A percentile compares a stretch with the other conserved stretches of the same genome.
Evolutionary conservation across 2,797 vertebrate species (phyloP).

Genomic region (Sebastes matsubarae): DNA sequence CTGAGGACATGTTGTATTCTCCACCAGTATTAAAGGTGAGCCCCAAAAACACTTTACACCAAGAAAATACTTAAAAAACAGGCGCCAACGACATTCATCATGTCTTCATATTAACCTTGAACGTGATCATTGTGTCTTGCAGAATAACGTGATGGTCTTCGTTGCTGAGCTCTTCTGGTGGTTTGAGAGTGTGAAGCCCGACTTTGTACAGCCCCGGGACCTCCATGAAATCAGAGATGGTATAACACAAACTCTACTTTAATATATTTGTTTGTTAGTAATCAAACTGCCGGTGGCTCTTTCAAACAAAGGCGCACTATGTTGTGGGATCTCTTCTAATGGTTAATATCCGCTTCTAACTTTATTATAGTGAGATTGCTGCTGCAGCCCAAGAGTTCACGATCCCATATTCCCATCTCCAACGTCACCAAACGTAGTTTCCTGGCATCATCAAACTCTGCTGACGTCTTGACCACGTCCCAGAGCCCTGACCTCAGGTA

Average conservation of each 20-base stretch:
- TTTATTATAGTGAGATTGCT: slow-evolving; percentile 84
- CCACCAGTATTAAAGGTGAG: slow-evolving; percentile 92
- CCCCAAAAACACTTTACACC: background rate
- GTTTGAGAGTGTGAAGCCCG: slow-evolving; percentile 95
- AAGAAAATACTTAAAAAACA: background rate
- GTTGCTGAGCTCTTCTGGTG: slow-evolving; percentile 98
- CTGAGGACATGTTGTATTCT: slow-evolving; percentile 94
- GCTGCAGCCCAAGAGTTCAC: slow-evolving; percentile 87
- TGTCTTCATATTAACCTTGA: background rate
- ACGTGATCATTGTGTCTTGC: slow-evolving; percentile 4
- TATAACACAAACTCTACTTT: slow-evolving; percentile 55
- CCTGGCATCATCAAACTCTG: slow-evolving; percentile 81
- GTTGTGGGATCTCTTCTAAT: background rate
- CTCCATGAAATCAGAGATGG: slow-evolving; percentile 92
- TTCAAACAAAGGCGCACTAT: background rate
- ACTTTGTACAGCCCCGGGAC: slow-evolving; percentile 94
- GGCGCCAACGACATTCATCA: accelerated
- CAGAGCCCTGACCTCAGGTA: slow-evolving; percentile 81
- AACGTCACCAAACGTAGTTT: slow-evolving; percentile 90
- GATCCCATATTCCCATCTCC: slow-evolving; percentile 86
- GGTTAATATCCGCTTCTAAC: background rate
- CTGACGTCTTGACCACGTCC: slow-evolving; percentile 73
- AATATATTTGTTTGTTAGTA: background rate
- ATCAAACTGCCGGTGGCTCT: background rate
- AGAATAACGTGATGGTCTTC: slow-evolving; percentile 95